phyloP scores from a whole-genome alignment of 2,797 vertebrate species.

The Pseudochaenichthys georgianus region DNA sequence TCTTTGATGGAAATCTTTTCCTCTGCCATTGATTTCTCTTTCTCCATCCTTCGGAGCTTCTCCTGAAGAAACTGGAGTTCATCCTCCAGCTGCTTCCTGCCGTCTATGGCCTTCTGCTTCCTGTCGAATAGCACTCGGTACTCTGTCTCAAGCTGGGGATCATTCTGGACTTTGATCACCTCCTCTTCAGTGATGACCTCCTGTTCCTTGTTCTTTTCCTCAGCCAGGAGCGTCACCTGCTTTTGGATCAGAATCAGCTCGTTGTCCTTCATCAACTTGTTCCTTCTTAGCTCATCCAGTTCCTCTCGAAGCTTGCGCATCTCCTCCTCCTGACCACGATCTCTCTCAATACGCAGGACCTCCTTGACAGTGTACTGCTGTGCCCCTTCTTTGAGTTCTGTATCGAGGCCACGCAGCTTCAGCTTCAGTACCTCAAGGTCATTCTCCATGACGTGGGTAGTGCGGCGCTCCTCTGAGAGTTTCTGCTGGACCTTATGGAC shows the following conservation, averaged over 20 bases:
- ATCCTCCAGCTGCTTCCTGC: conserved; percentile 90
- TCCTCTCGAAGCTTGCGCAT: conserved; percentile 91
- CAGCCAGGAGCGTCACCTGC: conserved; percentile 87
- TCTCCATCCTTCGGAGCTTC: conserved; percentile 91
- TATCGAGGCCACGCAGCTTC: conserved; percentile 88
- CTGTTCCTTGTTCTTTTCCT: conserved; percentile 90
- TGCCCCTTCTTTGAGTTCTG: conserved; percentile 89
- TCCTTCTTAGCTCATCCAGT: conserved; percentile 90
- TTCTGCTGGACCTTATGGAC: conserved; percentile 90
- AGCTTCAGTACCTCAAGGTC: conserved; percentile 89
- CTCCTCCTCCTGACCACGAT: conserved; percentile 92
- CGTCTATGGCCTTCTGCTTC: conserved; percentile 85
- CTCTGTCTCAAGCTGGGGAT: conserved; percentile 92
- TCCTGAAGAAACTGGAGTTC: conserved; percentile 93
- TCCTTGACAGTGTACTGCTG: conserved; percentile 96
- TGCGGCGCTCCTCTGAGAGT: conserved; percentile 91
- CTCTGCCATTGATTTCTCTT: conserved; percentile 93
- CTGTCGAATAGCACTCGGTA: conserved; percentile 87
- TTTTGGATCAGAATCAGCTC: conserved; percentile 89
- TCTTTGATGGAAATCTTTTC: conserved; percentile 97
- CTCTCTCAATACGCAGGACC: conserved; percentile 94
- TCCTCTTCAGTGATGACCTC: conserved; percentile 94
- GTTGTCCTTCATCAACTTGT: conserved; percentile 89
- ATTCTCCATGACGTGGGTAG: conserved; percentile 89
- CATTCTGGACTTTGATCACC: conserved; percentile 94